Conservation (phyloP, 2,888 invertebrate species). For the Portevinia maculata region DNA sequence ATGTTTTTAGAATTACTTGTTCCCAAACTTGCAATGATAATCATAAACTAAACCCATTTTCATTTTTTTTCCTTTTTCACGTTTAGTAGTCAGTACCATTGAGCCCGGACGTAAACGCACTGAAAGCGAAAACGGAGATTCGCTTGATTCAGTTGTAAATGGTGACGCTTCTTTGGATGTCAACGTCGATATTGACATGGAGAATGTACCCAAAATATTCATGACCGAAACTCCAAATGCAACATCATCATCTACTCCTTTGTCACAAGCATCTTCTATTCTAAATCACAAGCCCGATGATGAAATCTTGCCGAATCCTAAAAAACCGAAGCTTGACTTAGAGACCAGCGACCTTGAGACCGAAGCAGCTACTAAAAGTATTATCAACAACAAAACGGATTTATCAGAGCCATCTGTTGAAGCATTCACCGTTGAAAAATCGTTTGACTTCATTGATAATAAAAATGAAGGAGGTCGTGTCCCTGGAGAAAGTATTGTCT, state of each 20-base stretch:
- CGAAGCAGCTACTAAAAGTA: slow-evolving; percentile 61
- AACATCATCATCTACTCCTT: slow-evolving; percentile 77
- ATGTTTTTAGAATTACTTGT: background rate
- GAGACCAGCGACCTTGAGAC: slow-evolving; percentile 50
- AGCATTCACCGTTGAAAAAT: slow-evolving; percentile 25
- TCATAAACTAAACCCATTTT: slow-evolving; percentile 47
- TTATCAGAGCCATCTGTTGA: slow-evolving; percentile 21
- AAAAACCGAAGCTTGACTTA: slow-evolving; percentile 80
- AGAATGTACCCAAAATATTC: slow-evolving; percentile 82
- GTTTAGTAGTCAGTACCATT: slow-evolving; percentile 89
- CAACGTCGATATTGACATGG: slow-evolving; percentile 85
- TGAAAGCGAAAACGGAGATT: slow-evolving; percentile 88
- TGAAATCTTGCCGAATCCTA: slow-evolving; percentile 83
- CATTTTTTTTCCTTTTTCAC: slow-evolving; percentile 49
- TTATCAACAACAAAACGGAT: slow-evolving; percentile 36
- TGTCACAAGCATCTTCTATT: slow-evolving; percentile 60
- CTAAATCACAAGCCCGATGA: slow-evolving; percentile 77
- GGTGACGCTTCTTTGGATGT: slow-evolving; percentile 84
- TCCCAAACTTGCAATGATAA: background rate
- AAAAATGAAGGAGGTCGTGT: slow-evolving; percentile 38
- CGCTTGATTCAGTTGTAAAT: slow-evolving; percentile 83
- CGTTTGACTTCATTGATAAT: slow-evolving; percentile 17
- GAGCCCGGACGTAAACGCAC: slow-evolving; percentile 87
- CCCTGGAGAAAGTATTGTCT: slow-evolving; percentile 5
- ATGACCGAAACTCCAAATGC: slow-evolving; percentile 79